Base-by-base conservation (phyloP, 2,888 invertebrate species). In the Zhuqinia jingwanae region DNA sequence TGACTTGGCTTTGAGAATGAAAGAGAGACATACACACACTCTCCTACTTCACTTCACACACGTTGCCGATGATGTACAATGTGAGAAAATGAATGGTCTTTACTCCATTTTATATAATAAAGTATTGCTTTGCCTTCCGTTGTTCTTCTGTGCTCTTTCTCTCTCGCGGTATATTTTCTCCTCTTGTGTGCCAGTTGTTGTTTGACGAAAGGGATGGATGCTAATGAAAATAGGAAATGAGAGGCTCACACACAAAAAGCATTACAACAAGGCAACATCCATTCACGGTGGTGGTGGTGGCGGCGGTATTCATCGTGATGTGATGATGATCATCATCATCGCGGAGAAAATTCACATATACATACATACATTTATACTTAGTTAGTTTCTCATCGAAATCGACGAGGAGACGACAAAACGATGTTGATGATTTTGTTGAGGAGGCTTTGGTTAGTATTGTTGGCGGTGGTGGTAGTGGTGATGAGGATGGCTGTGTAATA, bases 181-280 rank as follows among this genome's bases (percentile, higher is more conserved):
- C 70, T 42, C 22, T 25, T 70, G 36, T 36, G n/a, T 75, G 30
- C 1, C 30, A 60, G 77, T 60, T 76, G 73, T 83, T 83, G 83
- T 76, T 83, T 84, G 83, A 77, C 68, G 79, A 80, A 87, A 85
- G 85, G 87, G 86, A 88, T 84, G 88, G 83, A 83, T 82, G 84
- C 79, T 88, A 88, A 88, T 89, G 87, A 88, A 89, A 88, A 88
- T 88, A 89, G 89, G 89, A 88, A 89, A 89, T 89, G 89, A 88
- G 88, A 80, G 83, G 77, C 77, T 84, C 83, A 65, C 68, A 63
- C 75, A 70, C 70, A 81, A 81, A 68, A 45, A 58, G 80, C 58
- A 81, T 60, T 45, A 56, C 58, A 81, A 73, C 81, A 81, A 47
- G 22, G 50, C 53, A 81, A 70, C 42, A 81, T 45, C 42, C 76